Percentiles rank a stretch among this genome's conserved stretches.
Conservation (phyloP, 1,140 invertebrate species). For the Galendromus occidentalis region DNA sequence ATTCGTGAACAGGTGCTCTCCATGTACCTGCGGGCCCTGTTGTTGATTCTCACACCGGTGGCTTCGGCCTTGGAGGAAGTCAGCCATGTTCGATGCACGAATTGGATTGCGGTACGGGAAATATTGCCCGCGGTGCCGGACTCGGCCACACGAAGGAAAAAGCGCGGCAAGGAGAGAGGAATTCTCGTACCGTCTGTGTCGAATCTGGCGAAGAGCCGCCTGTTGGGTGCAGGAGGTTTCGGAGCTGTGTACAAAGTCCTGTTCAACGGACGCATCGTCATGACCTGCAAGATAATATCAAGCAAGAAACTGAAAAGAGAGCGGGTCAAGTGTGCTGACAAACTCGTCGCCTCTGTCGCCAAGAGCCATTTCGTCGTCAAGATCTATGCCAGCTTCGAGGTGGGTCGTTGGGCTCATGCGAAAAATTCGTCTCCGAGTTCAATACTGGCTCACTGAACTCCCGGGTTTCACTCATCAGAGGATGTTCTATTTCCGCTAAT, state of each 20-base stretch:
- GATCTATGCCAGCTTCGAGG: background rate
- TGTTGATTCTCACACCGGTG: background rate
- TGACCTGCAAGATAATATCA: background rate
- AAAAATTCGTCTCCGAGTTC: no score
- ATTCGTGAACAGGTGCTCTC: background rate
- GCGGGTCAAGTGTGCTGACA: background rate
- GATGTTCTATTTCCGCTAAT: no score
- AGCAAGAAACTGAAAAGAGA: background rate
- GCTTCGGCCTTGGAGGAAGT: background rate
- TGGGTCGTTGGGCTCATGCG: no score
- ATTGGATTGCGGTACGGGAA: background rate
- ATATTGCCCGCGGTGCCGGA: background rate
- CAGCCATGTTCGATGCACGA: background rate
- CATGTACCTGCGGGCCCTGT: background rate
- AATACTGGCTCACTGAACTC: no score
- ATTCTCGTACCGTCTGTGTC: background rate
- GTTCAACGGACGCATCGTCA: background rate
- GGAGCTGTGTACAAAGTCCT: conserved; percentile 1
- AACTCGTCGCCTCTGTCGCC: background rate
- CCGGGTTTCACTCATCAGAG: no score
- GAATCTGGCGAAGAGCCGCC: background rate
- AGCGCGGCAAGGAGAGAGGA: background rate
- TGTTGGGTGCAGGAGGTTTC: background rate
- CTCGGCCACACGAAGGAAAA: background rate
- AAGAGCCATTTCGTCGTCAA: background rate